Conservation (phyloP, 2,888 invertebrate genomes). For the Portevinia maculata region DNA sequence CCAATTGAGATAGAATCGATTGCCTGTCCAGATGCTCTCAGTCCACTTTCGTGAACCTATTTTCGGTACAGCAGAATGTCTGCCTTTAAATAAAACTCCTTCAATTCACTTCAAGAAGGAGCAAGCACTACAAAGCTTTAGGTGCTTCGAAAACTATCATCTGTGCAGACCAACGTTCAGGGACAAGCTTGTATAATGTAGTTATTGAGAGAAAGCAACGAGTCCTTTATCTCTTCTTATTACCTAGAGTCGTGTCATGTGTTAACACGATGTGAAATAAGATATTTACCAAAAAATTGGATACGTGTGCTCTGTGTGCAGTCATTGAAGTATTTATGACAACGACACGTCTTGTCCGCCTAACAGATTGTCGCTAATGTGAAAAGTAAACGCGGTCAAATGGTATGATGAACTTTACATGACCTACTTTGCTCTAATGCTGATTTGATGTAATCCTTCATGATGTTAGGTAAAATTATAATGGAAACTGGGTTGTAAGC, state of each 20-base stretch:
- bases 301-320: constrained; percentile 15
- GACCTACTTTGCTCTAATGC: constrained; percentile 33
- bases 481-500: constrained; percentile 13
- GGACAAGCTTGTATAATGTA: background rate
- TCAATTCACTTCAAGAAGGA: constrained; percentile 15
- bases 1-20: constrained; percentile 67
- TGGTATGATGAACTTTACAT: constrained; percentile 15
- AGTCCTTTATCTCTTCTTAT: constrained; percentile 1
- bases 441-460: constrained; percentile 37
- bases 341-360: constrained; percentile 16
- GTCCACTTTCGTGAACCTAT: background rate
- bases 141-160: constrained; percentile 14
- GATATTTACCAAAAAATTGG: constrained; percentile 16
- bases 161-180: constrained; percentile 13
- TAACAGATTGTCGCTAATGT: constrained; percentile 40
- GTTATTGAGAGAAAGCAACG: background rate
- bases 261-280: constrained; percentile 25
- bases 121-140: background rate
- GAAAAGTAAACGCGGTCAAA: constrained; percentile 22
- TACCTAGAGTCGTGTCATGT: constrained; percentile 10
- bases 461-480: constrained; percentile 1
- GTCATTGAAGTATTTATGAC: constrained; percentile 24
- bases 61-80: constrained; percentile 8
- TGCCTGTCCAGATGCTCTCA: background rate
- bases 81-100: constrained; percentile 34